Evolutionary conservation across 2,888 invertebrate genomes (phyloP), one percentile per base, ranked within the genome.

Genomic region (Yponomeuta evonymella): DNA sequence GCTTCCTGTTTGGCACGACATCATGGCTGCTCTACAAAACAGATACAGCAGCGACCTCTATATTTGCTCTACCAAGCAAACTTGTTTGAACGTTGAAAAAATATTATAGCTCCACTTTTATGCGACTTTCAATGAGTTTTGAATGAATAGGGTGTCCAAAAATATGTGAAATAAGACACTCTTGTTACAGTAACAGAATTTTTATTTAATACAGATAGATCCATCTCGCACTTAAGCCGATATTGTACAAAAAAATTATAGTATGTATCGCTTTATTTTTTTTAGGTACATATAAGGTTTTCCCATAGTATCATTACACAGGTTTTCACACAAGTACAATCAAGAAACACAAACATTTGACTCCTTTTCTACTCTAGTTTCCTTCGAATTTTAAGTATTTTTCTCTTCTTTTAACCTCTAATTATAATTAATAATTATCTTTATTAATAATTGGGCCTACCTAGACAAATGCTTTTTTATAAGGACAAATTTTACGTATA

Each of bases 1-100:
- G 84, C 90, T 91, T 91, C 91, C 91, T 89, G 90, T 90, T 91
- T 91, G 91, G 91, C 91, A 88, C 89, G 90, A 85, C 90, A 86
- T 79, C 84, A 78, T 77, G 91, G 83, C 91, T 87, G 81, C 83
- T 80, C 81, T 84, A 85, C 86, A 79, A 83, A 86, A 85, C 84
- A 81, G 73, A 79, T 76, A 78, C 76, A 80, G 78, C 76, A 36
- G 67, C 67, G 67, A 67, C 67, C 67, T 67, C 67, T 67, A 67
- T 67, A 58, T 58, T 58, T 58, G 68, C 73, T 74, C 72, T 75
- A 72, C 12, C 33, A 65, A 65, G 12, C 65, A 30, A 33, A 65
- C 65, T 65, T 33, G 10, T 33, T 65, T 29, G 65, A 33, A 58
- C 8, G 51, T 15, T 1, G 51, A 58, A 58, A 58, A 58, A 58